Conservation (phyloP, 2,113 vertebrate genomes). For the Neopipo cinnamomea region DNA sequence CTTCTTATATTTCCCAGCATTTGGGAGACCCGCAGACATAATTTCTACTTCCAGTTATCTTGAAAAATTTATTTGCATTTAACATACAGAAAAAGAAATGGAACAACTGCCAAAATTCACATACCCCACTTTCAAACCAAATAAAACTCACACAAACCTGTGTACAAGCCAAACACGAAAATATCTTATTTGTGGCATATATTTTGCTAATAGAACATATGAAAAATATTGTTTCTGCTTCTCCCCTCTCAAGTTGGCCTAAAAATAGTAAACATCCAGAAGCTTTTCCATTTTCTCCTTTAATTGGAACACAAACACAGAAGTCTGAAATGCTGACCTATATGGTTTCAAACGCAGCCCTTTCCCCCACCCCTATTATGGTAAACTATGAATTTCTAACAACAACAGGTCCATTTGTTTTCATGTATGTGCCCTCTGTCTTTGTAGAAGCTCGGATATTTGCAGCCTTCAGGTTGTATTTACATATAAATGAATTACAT, state of each 20-base stretch:
- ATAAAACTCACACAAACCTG: background rate
- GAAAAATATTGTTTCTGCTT: background rate
- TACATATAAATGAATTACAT: slow-evolving; percentile 33
- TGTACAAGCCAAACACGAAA: background rate
- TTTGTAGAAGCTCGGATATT: background rate
- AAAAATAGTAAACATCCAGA: slow-evolving; percentile 20
- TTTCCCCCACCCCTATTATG: background rate
- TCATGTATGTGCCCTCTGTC: background rate
- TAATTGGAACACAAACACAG: background rate
- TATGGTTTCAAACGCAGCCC: background rate
- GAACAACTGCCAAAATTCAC: background rate
- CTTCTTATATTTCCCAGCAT: background rate
- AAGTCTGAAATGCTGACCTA: slow-evolving; percentile 42
- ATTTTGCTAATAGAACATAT: background rate
- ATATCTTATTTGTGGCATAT: background rate
- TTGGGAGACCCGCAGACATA: background rate
- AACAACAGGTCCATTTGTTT: slow-evolving; percentile 23
- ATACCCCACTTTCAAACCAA: background rate
- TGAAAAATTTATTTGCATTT: background rate
- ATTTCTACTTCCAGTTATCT: background rate
- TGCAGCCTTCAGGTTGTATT: slow-evolving; percentile 35
- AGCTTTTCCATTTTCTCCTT: slow-evolving; percentile 5
- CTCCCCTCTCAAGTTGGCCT: background rate
- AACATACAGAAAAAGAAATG: background rate
- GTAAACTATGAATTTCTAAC: slow-evolving; percentile 24